phyloP scores from a whole-genome alignment of 2,113 vertebrate genomes.

The Chascanopsetta lugubris region DNA sequence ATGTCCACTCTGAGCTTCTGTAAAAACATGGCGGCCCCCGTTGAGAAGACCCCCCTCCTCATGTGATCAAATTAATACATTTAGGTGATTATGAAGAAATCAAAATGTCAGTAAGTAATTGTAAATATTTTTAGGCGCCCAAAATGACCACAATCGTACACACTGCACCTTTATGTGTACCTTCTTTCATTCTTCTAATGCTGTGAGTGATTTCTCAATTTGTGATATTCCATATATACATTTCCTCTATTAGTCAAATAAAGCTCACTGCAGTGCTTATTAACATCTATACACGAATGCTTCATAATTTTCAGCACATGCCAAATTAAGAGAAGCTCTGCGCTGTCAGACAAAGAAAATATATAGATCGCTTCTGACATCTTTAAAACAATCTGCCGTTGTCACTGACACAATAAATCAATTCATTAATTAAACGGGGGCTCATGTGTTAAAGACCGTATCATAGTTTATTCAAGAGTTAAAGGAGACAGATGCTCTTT shows the following conservation, averaged over 20 bases:
- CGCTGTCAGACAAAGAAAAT: conserved; percentile 34
- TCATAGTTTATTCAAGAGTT: conserved; percentile 69
- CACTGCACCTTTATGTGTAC: too few species aligned
- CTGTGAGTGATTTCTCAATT: too few species aligned
- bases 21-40: too few species aligned
- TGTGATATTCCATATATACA: too few species aligned
- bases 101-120: too few species aligned
- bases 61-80: too few species aligned
- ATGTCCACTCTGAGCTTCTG: too few species aligned
- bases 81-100: too few species aligned
- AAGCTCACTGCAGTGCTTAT: conserved; percentile 21
- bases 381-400: conserved; percentile 54
- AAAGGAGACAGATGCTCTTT: conserved; percentile 75
- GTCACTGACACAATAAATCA: conserved; percentile 80
- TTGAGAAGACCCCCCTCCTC: too few species aligned
- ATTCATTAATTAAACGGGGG: conserved; percentile 81
- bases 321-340: conserved; percentile 52
- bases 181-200: too few species aligned
- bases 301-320: conserved; percentile 53
- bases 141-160: conserved; percentile 1
- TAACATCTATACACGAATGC: conserved; percentile 40
- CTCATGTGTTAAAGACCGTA: conserved; percentile 68
- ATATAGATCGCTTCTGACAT: conserved; percentile 63
- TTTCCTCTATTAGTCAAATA: conserved; percentile 29
- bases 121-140: too few species aligned